Percentiles rank a stretch among this genome's conserved stretches.
Evolutionary conservation across 1,140 invertebrate species (phyloP).

Genomic region (Delia radicum): DNA sequence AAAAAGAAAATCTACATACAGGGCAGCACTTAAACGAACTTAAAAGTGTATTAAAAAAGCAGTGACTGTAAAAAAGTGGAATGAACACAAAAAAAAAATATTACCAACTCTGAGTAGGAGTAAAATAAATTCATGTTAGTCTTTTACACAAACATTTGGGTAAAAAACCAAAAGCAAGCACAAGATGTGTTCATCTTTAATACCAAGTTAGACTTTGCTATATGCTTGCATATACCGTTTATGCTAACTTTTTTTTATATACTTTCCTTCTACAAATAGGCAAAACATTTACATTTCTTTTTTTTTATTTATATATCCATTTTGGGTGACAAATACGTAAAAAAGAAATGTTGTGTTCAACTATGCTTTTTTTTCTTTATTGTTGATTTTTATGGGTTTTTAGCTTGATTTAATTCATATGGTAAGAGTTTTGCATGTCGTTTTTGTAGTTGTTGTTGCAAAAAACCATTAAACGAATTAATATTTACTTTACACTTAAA

Average conservation of each 20-base stretch:
- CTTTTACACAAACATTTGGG: not conserved
- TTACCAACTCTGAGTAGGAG: too few relatives aligned
- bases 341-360: not conserved
- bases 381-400: not conserved
- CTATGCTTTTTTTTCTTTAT: not conserved
- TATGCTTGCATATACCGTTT: not conserved
- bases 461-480: constrained; percentile 27
- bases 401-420: constrained; percentile 5
- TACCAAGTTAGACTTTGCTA: not conserved
- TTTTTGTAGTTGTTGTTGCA: not conserved
- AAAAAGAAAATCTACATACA: not conserved
- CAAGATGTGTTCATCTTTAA: not conserved
- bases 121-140: constrained; percentile 2
- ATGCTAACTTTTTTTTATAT: too few relatives aligned
- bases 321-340: not conserved
- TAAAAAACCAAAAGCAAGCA: not conserved
- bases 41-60: not conserved
- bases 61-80: not conserved
- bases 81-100: too few relatives aligned
- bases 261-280: not conserved
- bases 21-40: not conserved
- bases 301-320: not conserved
- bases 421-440: not conserved
- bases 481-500: constrained; percentile 25
- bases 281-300: not conserved